These are phyloP conservation scores for Adelges cooleyi DNA, from an alignment of 1,140 invertebrate genomes.

Conservation along the genomic window DNA sequence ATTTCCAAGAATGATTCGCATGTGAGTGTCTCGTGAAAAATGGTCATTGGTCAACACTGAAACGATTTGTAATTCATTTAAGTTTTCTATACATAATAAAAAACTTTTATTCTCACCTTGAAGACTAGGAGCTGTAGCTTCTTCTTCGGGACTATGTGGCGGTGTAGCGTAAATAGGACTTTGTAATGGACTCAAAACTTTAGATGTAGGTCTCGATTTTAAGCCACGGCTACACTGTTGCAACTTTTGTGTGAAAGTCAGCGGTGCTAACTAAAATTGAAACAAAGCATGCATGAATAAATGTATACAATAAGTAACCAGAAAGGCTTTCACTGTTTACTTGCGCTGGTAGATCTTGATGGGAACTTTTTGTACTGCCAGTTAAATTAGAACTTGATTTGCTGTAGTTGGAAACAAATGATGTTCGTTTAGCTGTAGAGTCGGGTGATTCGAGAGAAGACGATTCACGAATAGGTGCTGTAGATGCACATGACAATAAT, in stretches of 20 bases:
- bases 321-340: constrained; percentile 29
- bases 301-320: neutral
- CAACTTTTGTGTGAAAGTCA: constrained; percentile 65
- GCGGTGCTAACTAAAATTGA: constrained; percentile 34
- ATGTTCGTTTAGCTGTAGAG: constrained; percentile 53
- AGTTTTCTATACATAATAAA: neutral
- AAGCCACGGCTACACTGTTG: constrained; percentile 51
- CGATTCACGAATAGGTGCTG: neutral
- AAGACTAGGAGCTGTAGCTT: constrained; percentile 21
- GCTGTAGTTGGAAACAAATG: constrained; percentile 58
- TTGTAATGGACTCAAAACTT: constrained; percentile 60
- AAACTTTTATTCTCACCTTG: neutral
- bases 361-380: constrained; percentile 51
- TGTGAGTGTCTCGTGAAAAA: constrained; percentile 75
- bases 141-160: constrained; percentile 59
- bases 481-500: constrained; percentile 32
- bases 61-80: constrained; percentile 27
- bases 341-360: constrained; percentile 38
- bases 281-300: neutral
- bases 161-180: constrained; percentile 74
- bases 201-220: constrained; percentile 50
- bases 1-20: constrained; percentile 71
- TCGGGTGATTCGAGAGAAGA: constrained; percentile 48
- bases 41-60: constrained; percentile 44
- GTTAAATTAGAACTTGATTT: constrained; percentile 61